These are phyloP conservation scores for Limnothrissa miodon DNA, from an alignment of 2,113 vertebrate species.

Conservation along the genomic window DNA sequence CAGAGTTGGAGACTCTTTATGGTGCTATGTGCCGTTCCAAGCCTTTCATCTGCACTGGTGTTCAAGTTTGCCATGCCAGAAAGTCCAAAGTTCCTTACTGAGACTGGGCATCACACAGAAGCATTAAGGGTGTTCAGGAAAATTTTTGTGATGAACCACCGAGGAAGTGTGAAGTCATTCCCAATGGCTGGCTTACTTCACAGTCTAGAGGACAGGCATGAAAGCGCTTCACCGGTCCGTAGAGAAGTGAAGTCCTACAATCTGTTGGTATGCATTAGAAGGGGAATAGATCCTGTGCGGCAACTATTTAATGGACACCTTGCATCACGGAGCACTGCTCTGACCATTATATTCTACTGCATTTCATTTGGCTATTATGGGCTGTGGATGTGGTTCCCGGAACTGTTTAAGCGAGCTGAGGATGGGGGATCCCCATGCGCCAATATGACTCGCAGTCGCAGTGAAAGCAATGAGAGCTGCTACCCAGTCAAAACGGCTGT, in stretches of 20 bases:
- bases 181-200: conserved; percentile 55
- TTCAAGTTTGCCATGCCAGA: conserved; percentile 70
- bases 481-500: conserved; percentile 69
- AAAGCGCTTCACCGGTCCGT: neutral
- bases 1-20: conserved; percentile 76
- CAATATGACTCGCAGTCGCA: conserved; percentile 46
- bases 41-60: conserved; percentile 67
- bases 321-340: conserved; percentile 53
- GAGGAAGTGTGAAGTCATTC: conserved; percentile 49
- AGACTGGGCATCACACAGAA: conserved; percentile 62
- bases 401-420: conserved; percentile 64
- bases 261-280: neutral
- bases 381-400: conserved; percentile 78
- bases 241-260: neutral
- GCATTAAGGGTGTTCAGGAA: conserved; percentile 64
- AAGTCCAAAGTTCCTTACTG: conserved; percentile 77
- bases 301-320: conserved; percentile 58
- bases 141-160: conserved; percentile 69
- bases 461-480: conserved; percentile 57
- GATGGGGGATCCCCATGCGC: conserved; percentile 64
- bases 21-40: conserved; percentile 71
- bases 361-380: conserved; percentile 78
- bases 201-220: conserved; percentile 32
- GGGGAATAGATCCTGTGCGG: conserved; percentile 55
- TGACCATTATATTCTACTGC: conserved; percentile 72